Evolutionary conservation across 2,113 vertebrate genomes (phyloP), one percentile per base, ranked within the genome.

Genomic region (Ranitomeya variabilis): DNA sequence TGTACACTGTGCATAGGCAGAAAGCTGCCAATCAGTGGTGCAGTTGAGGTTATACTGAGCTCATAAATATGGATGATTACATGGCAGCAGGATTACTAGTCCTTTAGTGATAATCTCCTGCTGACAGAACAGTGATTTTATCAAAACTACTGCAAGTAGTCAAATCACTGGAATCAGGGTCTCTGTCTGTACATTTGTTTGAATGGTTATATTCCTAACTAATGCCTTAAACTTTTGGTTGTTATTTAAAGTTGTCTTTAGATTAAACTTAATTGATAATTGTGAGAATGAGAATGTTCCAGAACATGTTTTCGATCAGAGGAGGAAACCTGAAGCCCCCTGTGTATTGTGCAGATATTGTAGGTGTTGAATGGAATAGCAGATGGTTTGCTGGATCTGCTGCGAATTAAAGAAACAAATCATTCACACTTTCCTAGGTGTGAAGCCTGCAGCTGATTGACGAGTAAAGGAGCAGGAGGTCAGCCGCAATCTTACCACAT

Each of bases 341-440:
- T 23, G 66, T 52, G 85, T 86, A 64, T 66, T 45, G 74, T 76
- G 21, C 12, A 45, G 37, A 62, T 79, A 55, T 23, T 79, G 52
- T 19, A 71, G 86, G 76, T 81, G 86, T 59, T 80, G 86, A 87
- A 69, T 57, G 23, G 54, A 57, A 23, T n/a, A 79, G 55, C 86
- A 87, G 86, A 87, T 87, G 86, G 77, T 81, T 76, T 76, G 7
- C 19, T 52, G 76, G 26, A 62, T 86, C 55, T 12, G 16, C n/a
- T 45, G 59, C 19, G 78, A 54, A 80, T 37, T 67, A 69, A 19
- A 87, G 78, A 71, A 80, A 45, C 23, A 80, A 67, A 71, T 87
- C 64, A 71, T 87, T 87, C 76, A 23, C 86, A 87, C 86, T 87
- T 87, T 71, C 77, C 69, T 71, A 87, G 78, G 86, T 71, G 78